Percentiles rank a stretch among this genome's conserved stretches.
Conservation (phyloP, 2,113 vertebrate genomes). For the Xenopus tropicalis region UCB_Xtro_10.0 CM004451.2:80631001-80631500, state of each 20-base stretch:
- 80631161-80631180: conserved; percentile 3
- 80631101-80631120: conserved; percentile 2
- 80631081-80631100: conserved; percentile 22
- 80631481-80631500: neutral
- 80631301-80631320: conserved; percentile 21
- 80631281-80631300: conserved; percentile 4
- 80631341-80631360: conserved; percentile 1
- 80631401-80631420: neutral
- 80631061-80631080: neutral
- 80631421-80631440: neutral
- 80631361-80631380: neutral
- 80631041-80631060: neutral
- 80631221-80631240: neutral
- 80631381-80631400: too few relatives aligned
- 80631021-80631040: too few relatives aligned
- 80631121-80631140: neutral
- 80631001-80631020: too few relatives aligned
- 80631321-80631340: conserved; percentile 17
- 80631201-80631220: conserved; percentile 25
- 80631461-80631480: conserved; percentile 1
- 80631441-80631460: neutral
- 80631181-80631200: conserved; percentile 21
- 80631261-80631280: conserved; percentile 12
- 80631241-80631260: conserved; percentile 27
- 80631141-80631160: conserved; percentile 19